These are phyloP conservation scores for Borostomias antarcticus DNA, from an alignment of 2,797 vertebrate genomes.

Conservation along the genomic window DNA sequence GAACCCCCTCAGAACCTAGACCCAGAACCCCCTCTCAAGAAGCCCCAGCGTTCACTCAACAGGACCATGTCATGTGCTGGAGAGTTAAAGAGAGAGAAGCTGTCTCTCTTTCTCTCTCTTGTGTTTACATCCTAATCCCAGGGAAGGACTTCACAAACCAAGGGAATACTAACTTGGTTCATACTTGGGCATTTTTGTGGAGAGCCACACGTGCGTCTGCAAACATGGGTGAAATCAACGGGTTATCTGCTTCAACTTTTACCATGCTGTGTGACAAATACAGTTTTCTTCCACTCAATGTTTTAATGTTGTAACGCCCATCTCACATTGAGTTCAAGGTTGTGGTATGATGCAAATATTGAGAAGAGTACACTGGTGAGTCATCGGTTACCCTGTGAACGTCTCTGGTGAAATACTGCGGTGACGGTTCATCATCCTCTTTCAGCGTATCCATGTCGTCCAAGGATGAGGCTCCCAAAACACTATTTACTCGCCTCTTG, in stretches of 20 bases:
- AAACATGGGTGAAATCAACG: background rate
- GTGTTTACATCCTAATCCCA: constrained; percentile 65
- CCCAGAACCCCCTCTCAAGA: background rate
- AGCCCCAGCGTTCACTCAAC: constrained; percentile 49
- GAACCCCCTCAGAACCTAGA: background rate
- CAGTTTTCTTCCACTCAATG: background rate
- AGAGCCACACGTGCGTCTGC: background rate
- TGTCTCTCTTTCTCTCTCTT: constrained; percentile 49
- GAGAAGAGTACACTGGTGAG: constrained; percentile 38
- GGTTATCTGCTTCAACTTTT: background rate
- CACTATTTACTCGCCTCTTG: constrained; percentile 31
- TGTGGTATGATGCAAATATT: constrained; percentile 41
- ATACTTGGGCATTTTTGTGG: constrained; percentile 51
- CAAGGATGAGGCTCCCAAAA: constrained; percentile 49
- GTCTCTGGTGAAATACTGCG: constrained; percentile 43
- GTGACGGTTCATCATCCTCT: constrained; percentile 49
- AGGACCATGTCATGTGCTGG: constrained; percentile 52
- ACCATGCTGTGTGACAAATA: background rate
- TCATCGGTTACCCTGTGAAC: constrained; percentile 45
- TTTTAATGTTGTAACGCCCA: too few species aligned
- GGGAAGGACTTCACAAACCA: constrained; percentile 61
- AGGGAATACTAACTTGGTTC: constrained; percentile 47
- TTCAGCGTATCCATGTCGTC: constrained; percentile 51
- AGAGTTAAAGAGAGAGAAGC: constrained; percentile 44
- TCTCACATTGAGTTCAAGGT: constrained; percentile 36